Evolutionary conservation across 2,888 invertebrate species (phyloP).

Genomic region (Tachina grossa): DNA sequence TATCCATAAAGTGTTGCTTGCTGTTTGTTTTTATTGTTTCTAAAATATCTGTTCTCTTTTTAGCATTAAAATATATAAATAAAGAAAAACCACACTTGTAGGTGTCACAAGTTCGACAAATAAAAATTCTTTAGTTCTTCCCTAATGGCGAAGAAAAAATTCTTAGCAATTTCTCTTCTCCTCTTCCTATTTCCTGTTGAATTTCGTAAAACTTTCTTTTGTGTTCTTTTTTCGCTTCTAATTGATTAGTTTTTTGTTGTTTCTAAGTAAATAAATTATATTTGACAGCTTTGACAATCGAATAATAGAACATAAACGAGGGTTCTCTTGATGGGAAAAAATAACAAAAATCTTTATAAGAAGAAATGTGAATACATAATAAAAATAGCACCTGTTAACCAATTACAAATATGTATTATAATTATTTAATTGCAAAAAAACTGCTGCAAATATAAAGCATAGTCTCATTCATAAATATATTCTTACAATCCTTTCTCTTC

Average conservation of each 20-base stretch:
- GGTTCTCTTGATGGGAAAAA: background rate
- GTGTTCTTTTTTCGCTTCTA: background rate
- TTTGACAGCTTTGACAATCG: slow-evolving; percentile 59
- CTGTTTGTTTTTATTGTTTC: background rate
- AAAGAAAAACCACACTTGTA: background rate
- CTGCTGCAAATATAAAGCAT: too few species aligned
- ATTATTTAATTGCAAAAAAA: too few species aligned
- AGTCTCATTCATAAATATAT: too few species aligned
- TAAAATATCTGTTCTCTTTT: background rate
- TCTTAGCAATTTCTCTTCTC: slow-evolving; percentile 19
- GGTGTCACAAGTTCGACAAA: background rate
- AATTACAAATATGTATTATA: too few species aligned
- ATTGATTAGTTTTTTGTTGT: slow-evolving; percentile 28
- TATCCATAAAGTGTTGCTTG: too few species aligned
- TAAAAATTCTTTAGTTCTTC: slow-evolving; percentile 12
- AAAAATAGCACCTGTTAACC: too few species aligned
- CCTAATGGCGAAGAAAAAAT: background rate
- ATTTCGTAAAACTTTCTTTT: background rate
- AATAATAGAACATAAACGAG: background rate
- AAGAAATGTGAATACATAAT: too few species aligned
- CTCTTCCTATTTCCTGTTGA: too few species aligned
- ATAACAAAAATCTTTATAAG: too few species aligned
- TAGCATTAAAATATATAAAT: slow-evolving; percentile 3
- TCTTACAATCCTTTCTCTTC: too few species aligned
- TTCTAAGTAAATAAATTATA: slow-evolving; percentile 42